Percentiles rank a stretch among this genome's conserved stretches.
phyloP scores from a whole-genome alignment of 2,888 invertebrate species.

The Caenorhabditis japonica region DNA sequence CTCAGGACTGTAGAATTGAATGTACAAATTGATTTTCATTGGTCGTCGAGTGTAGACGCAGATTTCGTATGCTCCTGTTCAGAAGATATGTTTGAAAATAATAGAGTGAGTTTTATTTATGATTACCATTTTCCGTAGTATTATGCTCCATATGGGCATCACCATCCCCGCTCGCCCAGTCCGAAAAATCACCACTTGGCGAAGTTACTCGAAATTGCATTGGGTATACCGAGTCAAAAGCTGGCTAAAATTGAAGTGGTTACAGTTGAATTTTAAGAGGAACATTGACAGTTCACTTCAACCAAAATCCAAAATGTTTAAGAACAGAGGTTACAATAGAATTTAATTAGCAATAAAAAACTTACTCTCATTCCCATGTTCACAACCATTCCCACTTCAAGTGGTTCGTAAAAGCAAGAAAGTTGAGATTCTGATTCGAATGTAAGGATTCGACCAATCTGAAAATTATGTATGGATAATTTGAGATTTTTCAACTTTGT shows the following conservation, averaged over 20 bases:
- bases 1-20: conserved; percentile 59
- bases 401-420: conserved; percentile 56
- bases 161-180: conserved; percentile 62
- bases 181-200: conserved; percentile 58
- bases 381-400: conserved; percentile 52
- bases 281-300: too few relatives aligned
- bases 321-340: too few relatives aligned
- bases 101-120: too few relatives aligned
- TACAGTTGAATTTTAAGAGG: background rate
- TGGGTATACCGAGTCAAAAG: conserved; percentile 45
- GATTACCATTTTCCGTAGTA: conserved; percentile 57
- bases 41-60: conserved; percentile 59
- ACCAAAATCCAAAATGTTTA: too few relatives aligned
- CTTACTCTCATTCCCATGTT: conserved; percentile 56
- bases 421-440: conserved; percentile 45
- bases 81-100: background rate
- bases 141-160: conserved; percentile 60
- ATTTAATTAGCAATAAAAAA: too few relatives aligned
- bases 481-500: too few relatives aligned
- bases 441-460: conserved; percentile 41
- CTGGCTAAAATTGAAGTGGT: conserved; percentile 36
- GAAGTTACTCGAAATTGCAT: conserved; percentile 62
- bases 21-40: conserved; percentile 51
- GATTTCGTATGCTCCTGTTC: conserved; percentile 62
- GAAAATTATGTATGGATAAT: too few relatives aligned